phyloP scores from a whole-genome alignment of 2,888 invertebrate species.

The Meandrusa payeni region DNA sequence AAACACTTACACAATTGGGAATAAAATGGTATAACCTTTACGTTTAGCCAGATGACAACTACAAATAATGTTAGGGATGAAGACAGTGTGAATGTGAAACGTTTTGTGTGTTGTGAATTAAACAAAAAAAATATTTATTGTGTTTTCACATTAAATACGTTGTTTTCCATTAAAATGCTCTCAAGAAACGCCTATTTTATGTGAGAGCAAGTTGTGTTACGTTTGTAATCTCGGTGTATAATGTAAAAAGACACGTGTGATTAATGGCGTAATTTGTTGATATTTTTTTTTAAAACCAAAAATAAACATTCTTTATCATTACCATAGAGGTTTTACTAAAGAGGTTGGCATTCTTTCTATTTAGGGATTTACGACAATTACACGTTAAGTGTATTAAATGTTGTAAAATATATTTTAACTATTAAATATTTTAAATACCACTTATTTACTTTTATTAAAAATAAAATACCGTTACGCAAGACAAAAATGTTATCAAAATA shows the following conservation, averaged over 20 bases:
- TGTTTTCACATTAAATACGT: conserved; percentile 7
- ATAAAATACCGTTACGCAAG: too few relatives aligned
- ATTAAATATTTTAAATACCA: too few relatives aligned
- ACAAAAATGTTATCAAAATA: too few relatives aligned
- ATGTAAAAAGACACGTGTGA: not conserved
- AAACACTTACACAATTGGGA: conserved; percentile 26
- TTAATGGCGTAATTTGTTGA: not conserved
- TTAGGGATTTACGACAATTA: too few relatives aligned
- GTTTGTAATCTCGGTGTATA: not conserved
- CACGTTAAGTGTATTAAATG: too few relatives aligned
- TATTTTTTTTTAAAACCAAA: too few relatives aligned
- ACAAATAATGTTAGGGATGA: conserved; percentile 44
- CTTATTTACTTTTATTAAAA: too few relatives aligned
- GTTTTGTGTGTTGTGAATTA: conserved; percentile 43
- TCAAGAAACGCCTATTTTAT: conserved; percentile 6
- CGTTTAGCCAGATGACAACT: conserved; percentile 60
- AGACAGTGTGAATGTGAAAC: conserved; percentile 58
- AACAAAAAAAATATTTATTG: conserved; percentile 25
- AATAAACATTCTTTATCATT: too few relatives aligned
- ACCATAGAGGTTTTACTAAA: too few relatives aligned
- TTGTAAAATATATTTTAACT: too few relatives aligned
- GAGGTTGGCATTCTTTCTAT: too few relatives aligned
- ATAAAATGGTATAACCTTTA: conserved; percentile 23
- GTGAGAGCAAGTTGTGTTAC: not conserved
- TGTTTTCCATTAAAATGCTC: not conserved